Evolutionary conservation across 30 jellyfish, hydroid and myxozoan species (phyloP).

Genomic region (Cassiopea xamachana): DNA sequence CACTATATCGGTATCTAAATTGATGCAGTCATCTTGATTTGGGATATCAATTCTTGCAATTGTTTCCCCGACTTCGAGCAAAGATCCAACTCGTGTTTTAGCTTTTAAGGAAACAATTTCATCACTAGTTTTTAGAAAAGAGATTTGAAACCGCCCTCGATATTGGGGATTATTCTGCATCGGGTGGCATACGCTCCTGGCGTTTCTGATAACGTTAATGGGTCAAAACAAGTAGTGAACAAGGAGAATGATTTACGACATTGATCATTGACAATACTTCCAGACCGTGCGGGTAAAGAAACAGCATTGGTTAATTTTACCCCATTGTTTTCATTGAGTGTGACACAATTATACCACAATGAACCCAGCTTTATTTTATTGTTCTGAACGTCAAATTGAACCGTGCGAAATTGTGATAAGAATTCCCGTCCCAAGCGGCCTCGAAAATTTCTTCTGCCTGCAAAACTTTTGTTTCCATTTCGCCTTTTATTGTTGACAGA

Average conservation of each 20-base stretch:
- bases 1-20: too few species aligned
- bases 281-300: slow-evolving; percentile 41
- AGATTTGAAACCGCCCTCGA: too few species aligned
- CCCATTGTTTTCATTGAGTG: slow-evolving; percentile 8
- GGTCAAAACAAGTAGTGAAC: slow-evolving; percentile 51
- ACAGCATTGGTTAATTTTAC: slow-evolving; percentile 26
- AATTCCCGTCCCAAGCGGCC: slow-evolving; percentile 49
- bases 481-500: neutral
- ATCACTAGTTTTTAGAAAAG: too few species aligned
- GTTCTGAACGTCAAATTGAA: slow-evolving; percentile 42
- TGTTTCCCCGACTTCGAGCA: too few species aligned
- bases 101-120: too few species aligned
- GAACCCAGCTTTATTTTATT: slow-evolving; percentile 44
- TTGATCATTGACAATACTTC: slow-evolving; percentile 14
- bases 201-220: neutral
- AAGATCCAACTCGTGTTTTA: too few species aligned
- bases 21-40: too few species aligned
- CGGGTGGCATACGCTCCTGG: neutral
- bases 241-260: slow-evolving; percentile 38
- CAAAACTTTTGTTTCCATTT: neutral
- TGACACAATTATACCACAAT: slow-evolving; percentile 24
- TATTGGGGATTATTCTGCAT: slow-evolving; percentile 50
- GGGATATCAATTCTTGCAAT: too few species aligned
- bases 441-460: neutral
- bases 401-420: slow-evolving; percentile 24